Percentiles rank a stretch among this genome's conserved stretches.
phyloP scores from a whole-genome alignment of 2,888 invertebrate genomes.

The Ichneumoninae sp. region DNA sequence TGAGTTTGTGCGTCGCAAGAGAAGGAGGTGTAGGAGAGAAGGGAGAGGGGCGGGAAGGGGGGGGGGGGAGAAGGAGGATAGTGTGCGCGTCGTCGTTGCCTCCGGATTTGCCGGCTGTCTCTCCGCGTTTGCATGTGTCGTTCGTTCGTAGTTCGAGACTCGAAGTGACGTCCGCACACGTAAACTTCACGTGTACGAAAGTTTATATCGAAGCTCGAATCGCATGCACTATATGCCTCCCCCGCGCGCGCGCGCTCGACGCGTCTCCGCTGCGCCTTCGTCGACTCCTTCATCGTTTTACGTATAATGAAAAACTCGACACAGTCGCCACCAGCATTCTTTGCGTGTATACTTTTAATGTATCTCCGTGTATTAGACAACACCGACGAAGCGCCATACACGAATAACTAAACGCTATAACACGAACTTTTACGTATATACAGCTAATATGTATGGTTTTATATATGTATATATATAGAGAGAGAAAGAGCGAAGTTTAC shows the following conservation, averaged over 20 bases:
- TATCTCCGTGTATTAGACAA: slow-evolving; percentile 15
- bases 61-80: slow-evolving; percentile 15
- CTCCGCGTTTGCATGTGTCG: neutral
- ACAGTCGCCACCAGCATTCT: slow-evolving; percentile 17
- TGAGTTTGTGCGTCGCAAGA: slow-evolving; percentile 42
- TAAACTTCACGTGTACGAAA: slow-evolving; percentile 61
- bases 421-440: slow-evolving; percentile 49
- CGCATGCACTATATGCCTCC: slow-evolving; percentile 42
- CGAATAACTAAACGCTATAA: slow-evolving; percentile 10
- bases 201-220: slow-evolving; percentile 26
- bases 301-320: slow-evolving; percentile 9
- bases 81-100: slow-evolving; percentile 23
- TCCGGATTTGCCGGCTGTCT: slow-evolving; percentile 34
- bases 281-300: slow-evolving; percentile 44
- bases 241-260: neutral
- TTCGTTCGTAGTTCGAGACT: slow-evolving; percentile 30
- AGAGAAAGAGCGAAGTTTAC: slow-evolving; percentile 35
- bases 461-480: slow-evolving; percentile 41
- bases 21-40: neutral
- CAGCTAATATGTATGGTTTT: neutral
- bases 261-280: slow-evolving; percentile 26
- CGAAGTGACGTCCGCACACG: slow-evolving; percentile 61
- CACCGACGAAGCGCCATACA: neutral
- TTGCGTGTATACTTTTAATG: slow-evolving; percentile 4
- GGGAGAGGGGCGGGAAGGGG: slow-evolving; percentile 2